Conservation (phyloP, 2,888 invertebrate genomes). For the Lissocephala sabroskyi region DNA sequence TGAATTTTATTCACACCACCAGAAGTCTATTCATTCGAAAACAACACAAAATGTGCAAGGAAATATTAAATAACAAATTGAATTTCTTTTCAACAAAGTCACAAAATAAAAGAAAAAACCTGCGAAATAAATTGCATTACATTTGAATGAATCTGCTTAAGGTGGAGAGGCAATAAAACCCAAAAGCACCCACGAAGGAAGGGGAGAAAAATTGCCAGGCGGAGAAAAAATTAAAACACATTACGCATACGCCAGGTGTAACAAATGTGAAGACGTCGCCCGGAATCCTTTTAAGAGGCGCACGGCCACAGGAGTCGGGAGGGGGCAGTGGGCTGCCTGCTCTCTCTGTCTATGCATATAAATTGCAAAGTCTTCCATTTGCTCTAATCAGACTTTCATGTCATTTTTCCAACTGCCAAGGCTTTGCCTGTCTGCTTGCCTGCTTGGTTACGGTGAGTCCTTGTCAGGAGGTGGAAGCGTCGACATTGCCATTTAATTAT, state of each 20-base stretch:
- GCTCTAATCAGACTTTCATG: neutral
- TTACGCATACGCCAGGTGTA: constrained; percentile 57
- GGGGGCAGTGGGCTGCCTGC: neutral
- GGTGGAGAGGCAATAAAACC: constrained; percentile 34
- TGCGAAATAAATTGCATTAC: constrained; percentile 51
- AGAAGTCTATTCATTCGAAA: too few relatives aligned
- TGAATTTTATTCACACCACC: too few relatives aligned
- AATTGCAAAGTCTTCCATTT: constrained; percentile 22
- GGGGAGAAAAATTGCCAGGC: neutral
- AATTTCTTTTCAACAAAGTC: too few relatives aligned
- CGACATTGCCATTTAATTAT: constrained; percentile 46
- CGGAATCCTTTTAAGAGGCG: constrained; percentile 11
- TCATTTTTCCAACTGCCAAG: neutral
- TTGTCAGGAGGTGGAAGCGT: neutral
- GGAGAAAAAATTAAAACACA: constrained; percentile 39
- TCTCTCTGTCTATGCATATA: constrained; percentile 28
- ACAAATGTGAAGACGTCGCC: constrained; percentile 42
- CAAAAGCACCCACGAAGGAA: constrained; percentile 1
- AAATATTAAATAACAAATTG: too few relatives aligned
- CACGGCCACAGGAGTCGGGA: too few relatives aligned
- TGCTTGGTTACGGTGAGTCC: too few relatives aligned
- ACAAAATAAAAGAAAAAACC: too few relatives aligned
- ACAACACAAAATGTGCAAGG: too few relatives aligned
- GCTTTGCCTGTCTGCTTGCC: constrained; percentile 18
- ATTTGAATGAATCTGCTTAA: constrained; percentile 44